Percentiles rank a stretch among this genome's conserved stretches.
Conservation (phyloP, 2,113 vertebrate species). For the Scartelaos histophorus region DNA sequence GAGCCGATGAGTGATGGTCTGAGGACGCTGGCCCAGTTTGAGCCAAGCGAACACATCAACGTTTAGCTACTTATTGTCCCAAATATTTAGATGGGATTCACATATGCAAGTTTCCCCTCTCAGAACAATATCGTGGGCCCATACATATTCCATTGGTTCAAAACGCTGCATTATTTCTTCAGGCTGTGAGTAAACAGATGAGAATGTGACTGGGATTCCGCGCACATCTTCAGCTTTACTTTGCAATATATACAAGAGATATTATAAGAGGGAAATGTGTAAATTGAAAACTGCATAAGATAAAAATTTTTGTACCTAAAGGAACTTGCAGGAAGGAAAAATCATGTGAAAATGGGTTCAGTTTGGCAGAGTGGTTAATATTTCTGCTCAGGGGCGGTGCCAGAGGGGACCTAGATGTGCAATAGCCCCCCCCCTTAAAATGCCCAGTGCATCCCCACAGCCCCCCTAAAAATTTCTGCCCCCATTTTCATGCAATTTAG, state of each 20-base stretch:
- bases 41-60: constrained; percentile 88
- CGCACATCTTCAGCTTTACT: neutral
- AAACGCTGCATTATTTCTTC: constrained; percentile 71
- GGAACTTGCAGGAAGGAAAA: neutral
- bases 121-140: constrained; percentile 72
- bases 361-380: neutral
- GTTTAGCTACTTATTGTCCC: constrained; percentile 80
- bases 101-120: constrained; percentile 77
- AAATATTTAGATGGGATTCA: constrained; percentile 76
- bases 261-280: constrained; percentile 17
- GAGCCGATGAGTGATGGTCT: constrained; percentile 96
- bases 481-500: no score
- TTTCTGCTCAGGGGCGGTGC: no score
- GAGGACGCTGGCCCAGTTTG: constrained; percentile 90
- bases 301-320: neutral
- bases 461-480: no score
- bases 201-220: neutral
- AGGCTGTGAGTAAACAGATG: constrained; percentile 44
- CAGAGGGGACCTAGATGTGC: no score
- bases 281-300: neutral
- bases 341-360: neutral
- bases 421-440: no score
- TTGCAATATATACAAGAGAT: constrained; percentile 25
- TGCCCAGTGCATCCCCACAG: no score
- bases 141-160: constrained; percentile 80